Percentiles rank a stretch among this genome's conserved stretches.
phyloP scores from a whole-genome alignment of 1,140 invertebrate genomes.

The Macrobrachium nipponense region DNA sequence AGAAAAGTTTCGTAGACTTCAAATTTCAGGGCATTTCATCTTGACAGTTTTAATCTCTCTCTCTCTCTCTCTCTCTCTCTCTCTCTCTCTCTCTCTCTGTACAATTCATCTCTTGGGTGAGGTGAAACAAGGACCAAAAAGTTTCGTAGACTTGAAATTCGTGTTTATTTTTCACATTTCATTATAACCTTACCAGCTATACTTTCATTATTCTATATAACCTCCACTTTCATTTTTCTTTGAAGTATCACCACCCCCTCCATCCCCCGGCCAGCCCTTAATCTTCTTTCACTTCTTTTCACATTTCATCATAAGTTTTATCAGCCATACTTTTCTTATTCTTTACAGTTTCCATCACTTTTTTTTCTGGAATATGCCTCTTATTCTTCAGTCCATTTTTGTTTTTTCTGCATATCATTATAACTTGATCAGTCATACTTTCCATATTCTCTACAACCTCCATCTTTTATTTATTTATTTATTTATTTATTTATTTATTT shows the following conservation, averaged over 20 bases:
- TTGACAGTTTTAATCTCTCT: neutral
- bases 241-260: no score
- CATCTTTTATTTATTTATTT: neutral
- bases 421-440: neutral
- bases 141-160: no score
- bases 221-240: neutral
- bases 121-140: no score
- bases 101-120: no score
- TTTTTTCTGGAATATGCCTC: neutral
- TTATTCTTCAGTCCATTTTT: neutral
- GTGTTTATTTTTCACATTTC: neutral
- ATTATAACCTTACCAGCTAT: neutral
- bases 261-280: neutral
- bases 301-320: no score
- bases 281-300: neutral
- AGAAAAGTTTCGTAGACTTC: no score
- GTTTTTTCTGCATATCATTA: neutral
- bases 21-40: neutral
- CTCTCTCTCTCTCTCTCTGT: constrained; percentile 10
- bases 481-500: neutral
- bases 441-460: neutral
- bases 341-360: neutral
- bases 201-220: neutral
- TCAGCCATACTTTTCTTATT: no score
- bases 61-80: neutral